A percentile compares a stretch with the other conserved stretches of the same genome.
phyloP scores from a whole-genome alignment of 2,113 vertebrate genomes.

The Dissostichus mawsoni region DNA sequence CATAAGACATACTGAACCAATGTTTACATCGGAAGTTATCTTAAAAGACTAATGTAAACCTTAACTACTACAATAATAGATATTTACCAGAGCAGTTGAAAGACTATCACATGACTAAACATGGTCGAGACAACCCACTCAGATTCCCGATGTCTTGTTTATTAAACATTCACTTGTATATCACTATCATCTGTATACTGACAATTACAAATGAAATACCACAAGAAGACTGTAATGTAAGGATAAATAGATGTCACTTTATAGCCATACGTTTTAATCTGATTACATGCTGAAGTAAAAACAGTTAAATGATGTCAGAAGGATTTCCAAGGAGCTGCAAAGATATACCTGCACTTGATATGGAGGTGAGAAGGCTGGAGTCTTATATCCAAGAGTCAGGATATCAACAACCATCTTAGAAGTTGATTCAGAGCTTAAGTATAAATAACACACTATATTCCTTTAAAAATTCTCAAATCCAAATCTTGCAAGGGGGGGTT shows the following conservation, averaged over 20 bases:
- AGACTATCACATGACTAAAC: constrained; percentile 8
- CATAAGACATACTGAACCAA: neutral
- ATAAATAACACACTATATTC: neutral
- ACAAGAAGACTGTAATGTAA: constrained; percentile 11
- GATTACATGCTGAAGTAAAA: constrained; percentile 15
- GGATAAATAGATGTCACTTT: constrained; percentile 16
- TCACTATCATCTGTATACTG: neutral
- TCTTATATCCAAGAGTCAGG: neutral
- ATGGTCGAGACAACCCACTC: neutral
- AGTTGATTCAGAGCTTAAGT: neutral
- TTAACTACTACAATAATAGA: neutral
- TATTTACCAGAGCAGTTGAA: constrained; percentile 5
- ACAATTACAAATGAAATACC: constrained; percentile 5
- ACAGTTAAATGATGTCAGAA: constrained; percentile 11
- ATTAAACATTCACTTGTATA: neutral
- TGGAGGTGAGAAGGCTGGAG: constrained; percentile 5
- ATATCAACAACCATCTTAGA: constrained; percentile 4
- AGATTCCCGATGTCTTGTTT: neutral
- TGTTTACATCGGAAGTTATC: neutral
- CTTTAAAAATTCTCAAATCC: neutral
- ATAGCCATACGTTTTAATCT: constrained; percentile 5
- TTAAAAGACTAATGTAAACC: neutral
- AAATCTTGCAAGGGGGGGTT: neutral
- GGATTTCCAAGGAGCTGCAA: constrained; percentile 8
- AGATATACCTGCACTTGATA: constrained; percentile 24